These are phyloP conservation scores for Rhipidura dahli DNA, from an alignment of 2,113 vertebrate genomes.

Conservation along the genomic window DNA sequence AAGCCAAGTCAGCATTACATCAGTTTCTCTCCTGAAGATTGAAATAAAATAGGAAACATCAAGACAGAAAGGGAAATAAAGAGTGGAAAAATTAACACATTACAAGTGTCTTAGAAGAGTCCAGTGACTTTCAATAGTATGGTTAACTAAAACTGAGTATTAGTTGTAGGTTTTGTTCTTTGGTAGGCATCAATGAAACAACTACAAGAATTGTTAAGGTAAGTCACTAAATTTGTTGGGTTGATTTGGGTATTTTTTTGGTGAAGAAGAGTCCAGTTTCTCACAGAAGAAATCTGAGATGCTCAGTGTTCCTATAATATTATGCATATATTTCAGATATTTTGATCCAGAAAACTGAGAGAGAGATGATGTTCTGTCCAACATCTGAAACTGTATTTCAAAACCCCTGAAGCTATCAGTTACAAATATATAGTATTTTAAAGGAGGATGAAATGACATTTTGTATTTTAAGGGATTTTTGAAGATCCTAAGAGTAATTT, in stretches of 20 bases:
- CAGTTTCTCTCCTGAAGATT: neutral
- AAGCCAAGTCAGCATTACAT: neutral
- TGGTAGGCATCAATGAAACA: neutral
- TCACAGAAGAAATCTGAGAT: neutral
- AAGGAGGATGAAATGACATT: neutral
- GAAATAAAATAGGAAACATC: neutral
- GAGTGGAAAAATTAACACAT: neutral
- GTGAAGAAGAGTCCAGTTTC: neutral
- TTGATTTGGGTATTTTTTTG: rapidly evolving
- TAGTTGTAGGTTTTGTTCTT: neutral
- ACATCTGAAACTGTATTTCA: neutral
- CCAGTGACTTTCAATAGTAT: neutral
- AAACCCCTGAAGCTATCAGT: neutral
- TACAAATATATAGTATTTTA: neutral
- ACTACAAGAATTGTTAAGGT: neutral
- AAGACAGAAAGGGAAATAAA: neutral
- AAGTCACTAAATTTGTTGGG: neutral
- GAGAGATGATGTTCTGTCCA: neutral
- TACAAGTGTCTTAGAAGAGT: neutral
- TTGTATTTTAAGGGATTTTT: neutral
- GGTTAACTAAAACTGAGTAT: neutral
- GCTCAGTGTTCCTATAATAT: neutral
- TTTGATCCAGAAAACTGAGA: neutral
- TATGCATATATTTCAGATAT: neutral
- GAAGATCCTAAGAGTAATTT: neutral